Evolutionary conservation across 2,888 invertebrate species (phyloP), one percentile per base, ranked within the genome.

Genomic region (Andrena camellia): DNA sequence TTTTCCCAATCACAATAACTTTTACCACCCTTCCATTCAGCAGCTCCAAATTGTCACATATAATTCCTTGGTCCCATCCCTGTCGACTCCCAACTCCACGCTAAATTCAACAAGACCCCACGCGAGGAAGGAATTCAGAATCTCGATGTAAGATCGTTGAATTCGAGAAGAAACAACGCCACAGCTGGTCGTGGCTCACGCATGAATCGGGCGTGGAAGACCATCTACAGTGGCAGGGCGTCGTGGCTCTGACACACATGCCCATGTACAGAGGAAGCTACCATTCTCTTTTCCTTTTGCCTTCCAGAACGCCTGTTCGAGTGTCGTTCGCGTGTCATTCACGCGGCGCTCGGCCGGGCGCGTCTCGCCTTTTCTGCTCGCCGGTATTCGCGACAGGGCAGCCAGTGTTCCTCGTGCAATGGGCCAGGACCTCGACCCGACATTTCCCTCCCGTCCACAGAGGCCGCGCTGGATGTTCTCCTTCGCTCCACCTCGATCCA

Each of bases 241-340:
- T 67, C 84, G 73, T 75, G 70, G 81, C 76, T 88, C 85, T 81
- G 90, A 86, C 90, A 89, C 75, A 88, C 89, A 88, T 90, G 79
- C 83, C 90, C 90, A 90, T 90, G 66, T 91, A 89, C 79, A 87
- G 87, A 64, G 67, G 63, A 85, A 80, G 72, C 50, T 52, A 62
- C 67, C 69, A 63, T 64, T 70, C 70, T 52, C 67, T 59, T 42
- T 63, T 62, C 57, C 72, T 69, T 78, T 75, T 74, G 35, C 68
- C 67, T 67, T 63, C 35, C 50, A 50, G 26, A 62, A 35, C 75
- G 26, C 42, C 20, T 42, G 66, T 48, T 67, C 52, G 68, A 66
- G 73, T 50, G 70, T 60, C 77, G 73, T 73, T 67, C 62, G 52
- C 59, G 60, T 83, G 73, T 73, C 77, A 74, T 78, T 82, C 74